Conservation (phyloP, 2,113 vertebrate genomes). For the Barnardius zonarius region DNA sequence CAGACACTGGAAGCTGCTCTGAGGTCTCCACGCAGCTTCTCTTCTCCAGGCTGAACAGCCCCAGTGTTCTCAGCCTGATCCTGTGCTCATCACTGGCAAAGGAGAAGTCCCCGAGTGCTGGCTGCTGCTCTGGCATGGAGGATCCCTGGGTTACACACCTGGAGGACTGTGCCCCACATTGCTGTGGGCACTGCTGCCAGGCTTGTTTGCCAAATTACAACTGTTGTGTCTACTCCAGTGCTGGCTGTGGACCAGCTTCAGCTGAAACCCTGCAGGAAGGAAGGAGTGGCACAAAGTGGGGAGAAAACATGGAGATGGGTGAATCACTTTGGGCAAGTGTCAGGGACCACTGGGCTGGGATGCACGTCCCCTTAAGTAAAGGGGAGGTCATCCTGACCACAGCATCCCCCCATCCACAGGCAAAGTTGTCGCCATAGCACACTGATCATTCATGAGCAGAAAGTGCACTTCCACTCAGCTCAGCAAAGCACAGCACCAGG, state of each 20-base stretch:
- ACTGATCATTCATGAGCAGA: background rate
- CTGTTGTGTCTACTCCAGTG: background rate
- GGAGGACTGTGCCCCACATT: background rate
- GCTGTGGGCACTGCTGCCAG: background rate
- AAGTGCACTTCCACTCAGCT: background rate
- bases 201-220: rapidly evolving
- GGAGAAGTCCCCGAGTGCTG: background rate
- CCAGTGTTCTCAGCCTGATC: background rate
- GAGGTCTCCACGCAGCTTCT: background rate
- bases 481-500: background rate
- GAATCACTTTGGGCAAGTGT: background rate
- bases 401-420: too few species aligned
- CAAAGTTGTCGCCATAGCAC: background rate
- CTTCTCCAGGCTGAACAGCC: background rate
- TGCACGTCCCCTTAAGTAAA: background rate
- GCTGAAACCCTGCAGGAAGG: background rate
- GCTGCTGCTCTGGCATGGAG: background rate
- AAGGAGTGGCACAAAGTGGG: background rate
- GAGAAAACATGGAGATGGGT: background rate
- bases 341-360: background rate
- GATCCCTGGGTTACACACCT: background rate
- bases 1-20: background rate
- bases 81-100: background rate
- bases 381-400: background rate
- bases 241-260: background rate